Base-by-base conservation (phyloP, 2,888 invertebrate genomes). In the Corythucha ciliata region DNA sequence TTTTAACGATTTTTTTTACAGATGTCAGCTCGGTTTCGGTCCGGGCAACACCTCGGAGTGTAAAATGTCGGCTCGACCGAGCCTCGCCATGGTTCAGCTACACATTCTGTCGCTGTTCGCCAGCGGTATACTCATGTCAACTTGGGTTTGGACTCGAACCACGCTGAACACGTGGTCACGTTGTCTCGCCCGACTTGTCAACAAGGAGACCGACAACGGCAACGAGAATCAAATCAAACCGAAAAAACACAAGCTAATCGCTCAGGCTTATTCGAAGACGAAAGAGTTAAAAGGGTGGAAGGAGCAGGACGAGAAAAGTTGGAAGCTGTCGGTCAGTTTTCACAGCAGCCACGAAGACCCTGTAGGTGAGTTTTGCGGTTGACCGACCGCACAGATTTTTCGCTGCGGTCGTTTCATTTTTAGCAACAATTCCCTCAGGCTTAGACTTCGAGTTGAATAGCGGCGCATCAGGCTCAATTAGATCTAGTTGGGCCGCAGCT, bases 111-210 rank as follows among this genome's bases (percentile, higher is more conserved):
- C 86, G 48, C 77, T 86, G 57, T 92, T 91, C 71, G 82, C 83
- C 58, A 79, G 83, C 32, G 91, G 91, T 34, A 78, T 89, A 55
- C 77, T 86, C 24, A 88, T 92, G 83, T 88, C 91, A 3, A 87
- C 89, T 0, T 94, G 92, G 91, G 85, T 90, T 25, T 94, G 91
- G 91, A 92, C 88, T 6, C 77, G 78, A 20, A 82, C 88, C 32
- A 87, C 91, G 4, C 68, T 86, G 5, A 80, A 83, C 60, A 80
- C 84, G 12, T 96, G 94, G 94, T 78, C 80, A 55, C 75, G 90
- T 51, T 89, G 86, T 68, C 71, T 90, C 52, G 77, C 81, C 65
- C 83, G 84, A 68, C 82, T 81, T 65, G 82, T 80, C 65, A 83
- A 82, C 14, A 79, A 79, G 58, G 77, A 80, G 63, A 66, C 73